phyloP scores from a whole-genome alignment of 2,113 vertebrate genomes.

The Scomber colias region DNA sequence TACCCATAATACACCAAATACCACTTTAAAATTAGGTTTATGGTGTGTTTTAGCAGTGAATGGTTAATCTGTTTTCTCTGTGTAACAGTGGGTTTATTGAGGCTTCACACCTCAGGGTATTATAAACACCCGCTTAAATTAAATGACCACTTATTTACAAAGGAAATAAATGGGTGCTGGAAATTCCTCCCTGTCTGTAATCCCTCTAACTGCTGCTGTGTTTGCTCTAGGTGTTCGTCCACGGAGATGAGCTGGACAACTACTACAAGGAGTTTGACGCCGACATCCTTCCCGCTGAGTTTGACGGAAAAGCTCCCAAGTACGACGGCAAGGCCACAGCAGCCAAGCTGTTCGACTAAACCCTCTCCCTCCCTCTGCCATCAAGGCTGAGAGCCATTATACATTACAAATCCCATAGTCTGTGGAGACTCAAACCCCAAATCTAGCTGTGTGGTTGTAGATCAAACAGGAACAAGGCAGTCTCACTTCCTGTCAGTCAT shows the following conservation, averaged over 20 bases:
- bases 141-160: background rate
- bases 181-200: background rate
- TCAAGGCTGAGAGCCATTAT: background rate
- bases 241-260: constrained; percentile 92
- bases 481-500: background rate
- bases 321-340: constrained; percentile 91
- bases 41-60: background rate
- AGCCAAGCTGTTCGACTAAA: constrained; percentile 90
- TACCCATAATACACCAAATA: background rate
- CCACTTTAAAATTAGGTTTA: background rate
- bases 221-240: constrained; percentile 91
- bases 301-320: constrained; percentile 91
- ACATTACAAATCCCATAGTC: constrained; percentile 23
- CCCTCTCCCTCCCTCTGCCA: constrained; percentile 50
- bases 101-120: too few species aligned
- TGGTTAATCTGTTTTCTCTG: too few species aligned
- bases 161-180: background rate
- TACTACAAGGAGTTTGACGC: constrained; percentile 95
- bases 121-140: too few species aligned
- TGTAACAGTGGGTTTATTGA: background rate
- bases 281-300: constrained; percentile 93
- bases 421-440: constrained; percentile 40
- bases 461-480: background rate
- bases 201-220: background rate
- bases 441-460: constrained; percentile 52